Percentiles rank a stretch among this genome's conserved stretches.
These are phyloP conservation scores for Epinotia nisella DNA, from an alignment of 2,888 invertebrate species.

Conservation along the genomic window DNA sequence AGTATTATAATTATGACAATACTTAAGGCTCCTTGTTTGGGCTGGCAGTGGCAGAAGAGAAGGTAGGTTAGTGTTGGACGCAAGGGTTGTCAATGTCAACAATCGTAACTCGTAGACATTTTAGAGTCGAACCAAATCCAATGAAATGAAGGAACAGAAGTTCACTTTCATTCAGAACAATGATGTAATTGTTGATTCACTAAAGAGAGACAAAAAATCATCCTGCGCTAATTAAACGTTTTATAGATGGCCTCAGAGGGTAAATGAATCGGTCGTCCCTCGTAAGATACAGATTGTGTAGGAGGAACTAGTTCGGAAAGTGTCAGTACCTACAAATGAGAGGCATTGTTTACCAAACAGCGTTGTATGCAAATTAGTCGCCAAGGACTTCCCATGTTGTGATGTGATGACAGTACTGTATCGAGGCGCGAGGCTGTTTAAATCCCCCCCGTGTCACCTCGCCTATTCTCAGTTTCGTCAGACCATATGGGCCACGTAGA, in stretches of 20 bases:
- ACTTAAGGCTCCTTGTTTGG: conserved; percentile 33
- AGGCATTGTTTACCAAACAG: conserved; percentile 39
- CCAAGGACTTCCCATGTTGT: conserved; percentile 11
- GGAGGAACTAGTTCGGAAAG: background rate
- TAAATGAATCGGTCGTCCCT: background rate
- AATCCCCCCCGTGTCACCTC: conserved; percentile 18
- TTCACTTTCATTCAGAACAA: background rate
- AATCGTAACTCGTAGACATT: background rate
- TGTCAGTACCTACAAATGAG: conserved; percentile 22
- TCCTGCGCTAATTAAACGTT: background rate
- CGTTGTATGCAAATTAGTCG: conserved; percentile 31
- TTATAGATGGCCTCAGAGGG: background rate
- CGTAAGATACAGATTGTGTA: background rate
- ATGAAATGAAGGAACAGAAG: background rate
- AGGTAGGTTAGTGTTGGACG: conserved; percentile 7
- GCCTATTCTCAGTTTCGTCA: conserved; percentile 19
- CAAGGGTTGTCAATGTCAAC: conserved; percentile 22
- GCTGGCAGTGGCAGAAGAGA: background rate
- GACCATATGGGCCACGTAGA: conserved; percentile 1
- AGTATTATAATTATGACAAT: conserved; percentile 44
- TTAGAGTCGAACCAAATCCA: background rate
- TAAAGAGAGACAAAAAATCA: background rate
- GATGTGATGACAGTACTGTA: conserved; percentile 14
- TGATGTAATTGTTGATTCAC: background rate
- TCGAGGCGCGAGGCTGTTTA: conserved; percentile 9